Evolutionary conservation across 2,113 vertebrate species (phyloP).

Genomic region (Panurus biarmicus): DNA sequence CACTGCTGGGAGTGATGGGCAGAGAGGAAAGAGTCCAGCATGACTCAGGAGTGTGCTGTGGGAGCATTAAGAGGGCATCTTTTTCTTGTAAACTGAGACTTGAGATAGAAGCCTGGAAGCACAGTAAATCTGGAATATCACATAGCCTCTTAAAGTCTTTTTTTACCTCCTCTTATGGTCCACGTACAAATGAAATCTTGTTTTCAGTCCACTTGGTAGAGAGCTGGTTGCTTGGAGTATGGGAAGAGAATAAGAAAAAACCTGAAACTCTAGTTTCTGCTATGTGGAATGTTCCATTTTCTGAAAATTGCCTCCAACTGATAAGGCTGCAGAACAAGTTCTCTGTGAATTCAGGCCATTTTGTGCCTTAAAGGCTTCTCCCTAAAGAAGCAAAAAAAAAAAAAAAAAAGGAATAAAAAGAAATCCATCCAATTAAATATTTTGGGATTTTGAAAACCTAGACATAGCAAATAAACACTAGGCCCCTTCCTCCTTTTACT

Average conservation of each 20-base stretch:
- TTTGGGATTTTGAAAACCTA: neutral
- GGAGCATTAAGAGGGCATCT: neutral
- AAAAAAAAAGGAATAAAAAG: neutral
- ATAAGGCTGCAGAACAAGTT: neutral
- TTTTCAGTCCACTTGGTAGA: neutral
- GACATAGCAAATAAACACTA: neutral
- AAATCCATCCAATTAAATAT: neutral
- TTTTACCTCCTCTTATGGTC: neutral
- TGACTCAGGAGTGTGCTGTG: neutral
- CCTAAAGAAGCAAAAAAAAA: neutral
- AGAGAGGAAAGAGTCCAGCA: neutral
- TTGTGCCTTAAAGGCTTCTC: neutral
- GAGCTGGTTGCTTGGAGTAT: neutral
- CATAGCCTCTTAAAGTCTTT: neutral
- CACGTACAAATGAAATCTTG: neutral
- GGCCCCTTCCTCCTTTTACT: neutral
- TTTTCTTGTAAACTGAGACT: neutral
- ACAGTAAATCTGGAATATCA: neutral
- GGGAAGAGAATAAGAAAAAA: neutral
- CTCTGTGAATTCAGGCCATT: neutral
- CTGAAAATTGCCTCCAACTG: neutral
- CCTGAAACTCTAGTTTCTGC: neutral
- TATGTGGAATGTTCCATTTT: neutral
- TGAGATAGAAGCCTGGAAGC: neutral
- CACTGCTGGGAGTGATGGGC: neutral